Conservation (phyloP, 2,113 vertebrate species). For the Galbula dea region DNA sequence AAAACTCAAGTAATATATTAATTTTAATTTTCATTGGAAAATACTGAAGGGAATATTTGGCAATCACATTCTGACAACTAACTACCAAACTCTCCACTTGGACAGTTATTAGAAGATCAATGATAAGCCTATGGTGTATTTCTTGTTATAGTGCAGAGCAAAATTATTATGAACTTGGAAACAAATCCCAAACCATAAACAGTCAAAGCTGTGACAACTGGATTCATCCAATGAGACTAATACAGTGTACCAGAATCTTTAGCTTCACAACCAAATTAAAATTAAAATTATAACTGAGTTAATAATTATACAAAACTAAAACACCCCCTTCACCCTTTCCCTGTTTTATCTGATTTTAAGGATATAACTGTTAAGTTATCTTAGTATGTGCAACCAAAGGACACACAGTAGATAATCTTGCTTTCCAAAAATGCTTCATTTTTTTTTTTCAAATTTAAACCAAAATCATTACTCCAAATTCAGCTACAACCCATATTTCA, state of each 20-base stretch:
- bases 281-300: background rate
- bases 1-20: background rate
- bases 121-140: background rate
- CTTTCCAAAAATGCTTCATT: rapidly evolving
- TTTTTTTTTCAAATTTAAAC: background rate
- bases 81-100: background rate
- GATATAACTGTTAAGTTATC: background rate
- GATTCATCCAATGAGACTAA: background rate
- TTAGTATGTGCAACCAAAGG: background rate
- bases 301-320: background rate
- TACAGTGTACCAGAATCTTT: background rate
- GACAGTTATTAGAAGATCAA: background rate
- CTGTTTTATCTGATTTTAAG: background rate
- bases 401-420: background rate
- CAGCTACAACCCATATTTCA: background rate
- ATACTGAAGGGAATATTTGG: background rate
- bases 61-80: background rate
- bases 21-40: background rate
- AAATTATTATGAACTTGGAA: background rate
- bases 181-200: background rate
- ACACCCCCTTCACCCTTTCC: background rate
- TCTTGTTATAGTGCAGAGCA: background rate
- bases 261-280: background rate
- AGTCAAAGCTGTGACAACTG: background rate
- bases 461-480: background rate